Base-by-base conservation (phyloP, 2,113 vertebrate species). In the Eulacestoma nigropectus region DNA sequence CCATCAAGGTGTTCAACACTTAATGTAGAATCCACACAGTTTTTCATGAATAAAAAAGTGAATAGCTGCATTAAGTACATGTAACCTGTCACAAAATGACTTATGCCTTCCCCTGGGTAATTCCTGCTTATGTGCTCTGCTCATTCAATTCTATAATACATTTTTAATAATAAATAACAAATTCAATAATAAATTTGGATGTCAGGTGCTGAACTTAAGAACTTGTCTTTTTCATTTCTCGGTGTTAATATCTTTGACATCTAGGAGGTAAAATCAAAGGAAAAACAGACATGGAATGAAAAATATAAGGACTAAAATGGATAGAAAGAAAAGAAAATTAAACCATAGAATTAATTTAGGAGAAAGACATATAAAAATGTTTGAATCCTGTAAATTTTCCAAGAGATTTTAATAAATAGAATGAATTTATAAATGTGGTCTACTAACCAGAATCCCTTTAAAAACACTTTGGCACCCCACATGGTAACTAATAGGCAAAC, bases 91-190 rank as follows among this genome's bases (percentile, higher is more conserved):
- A 98, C 76, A 94, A 91, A 84, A 63, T 97, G 83, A 97, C 78
- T 90, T 92, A 96, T 76, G 41, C 8, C 53, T 97, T 95, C 55
- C 94, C 88, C 39, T 14, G 9, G 84, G 95, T 96, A 93, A 85
- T 33, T 97, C 18, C 56, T 95, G 82, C 13, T 17, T 95, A 89
- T 91, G 52, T 84, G 55, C 56, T 95, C 52, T 83, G 25, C 82
- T 96, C 78, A 62, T 94, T 97, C 90, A 93, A 73, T 92, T 97
- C 81, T 94, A 79, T 89, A 98, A 96, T 87, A 73, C 56, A 88
- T 95, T 97, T 97, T 98, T 82, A 98, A 96, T 96, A 97, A 96
- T 97, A 97, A 97, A 96, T 97, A 94, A 88, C 46, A 96, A 92
- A 94, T 95, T 90, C 69, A 83, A 64, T 77, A 95, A 97, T 95